Conservation (phyloP, 2,797 vertebrate genomes). For the Coracias cyanogaster region DNA sequence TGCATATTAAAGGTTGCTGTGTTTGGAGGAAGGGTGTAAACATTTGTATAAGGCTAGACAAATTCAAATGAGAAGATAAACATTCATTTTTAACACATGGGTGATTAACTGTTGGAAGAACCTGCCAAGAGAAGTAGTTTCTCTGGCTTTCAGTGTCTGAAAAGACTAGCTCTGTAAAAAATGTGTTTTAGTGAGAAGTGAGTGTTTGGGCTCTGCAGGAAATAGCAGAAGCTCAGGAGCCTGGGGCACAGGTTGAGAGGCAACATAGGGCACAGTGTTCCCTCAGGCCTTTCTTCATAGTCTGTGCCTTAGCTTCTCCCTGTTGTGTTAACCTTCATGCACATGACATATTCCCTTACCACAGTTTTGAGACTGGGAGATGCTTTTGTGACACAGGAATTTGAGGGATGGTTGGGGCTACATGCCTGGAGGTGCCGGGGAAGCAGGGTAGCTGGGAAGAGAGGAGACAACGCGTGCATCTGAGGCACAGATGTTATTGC, state of each 20-base stretch:
- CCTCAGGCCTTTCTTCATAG: not conserved
- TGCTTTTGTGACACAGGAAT: not conserved
- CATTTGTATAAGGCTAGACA: constrained; percentile 29
- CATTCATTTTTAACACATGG: constrained; percentile 15
- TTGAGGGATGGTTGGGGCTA: not conserved
- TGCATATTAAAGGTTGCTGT: not conserved
- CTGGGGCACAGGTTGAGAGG: not conserved
- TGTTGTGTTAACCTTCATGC: not conserved
- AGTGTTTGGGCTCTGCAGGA: not conserved
- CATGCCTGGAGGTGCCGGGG: accelerated
- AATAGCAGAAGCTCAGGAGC: not conserved
- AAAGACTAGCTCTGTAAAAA: not conserved
- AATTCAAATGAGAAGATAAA: constrained; percentile 37
- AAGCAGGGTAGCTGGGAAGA: not conserved
- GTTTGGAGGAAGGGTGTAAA: constrained; percentile 38
- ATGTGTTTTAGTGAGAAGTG: not conserved
- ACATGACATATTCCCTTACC: accelerated
- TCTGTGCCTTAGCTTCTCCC: not conserved
- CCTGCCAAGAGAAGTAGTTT: constrained; percentile 2
- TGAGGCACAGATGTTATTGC: not conserved
- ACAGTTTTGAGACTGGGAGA: not conserved
- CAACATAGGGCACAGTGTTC: not conserved
- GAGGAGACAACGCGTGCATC: not conserved
- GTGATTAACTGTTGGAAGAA: constrained; percentile 19
- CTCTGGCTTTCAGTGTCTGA: not conserved